A percentile compares a stretch with the other conserved stretches of the same genome.
Evolutionary conservation across 2,113 vertebrate genomes (phyloP).

Genomic region (Speoplatyrhinus poulsoni): DNA sequence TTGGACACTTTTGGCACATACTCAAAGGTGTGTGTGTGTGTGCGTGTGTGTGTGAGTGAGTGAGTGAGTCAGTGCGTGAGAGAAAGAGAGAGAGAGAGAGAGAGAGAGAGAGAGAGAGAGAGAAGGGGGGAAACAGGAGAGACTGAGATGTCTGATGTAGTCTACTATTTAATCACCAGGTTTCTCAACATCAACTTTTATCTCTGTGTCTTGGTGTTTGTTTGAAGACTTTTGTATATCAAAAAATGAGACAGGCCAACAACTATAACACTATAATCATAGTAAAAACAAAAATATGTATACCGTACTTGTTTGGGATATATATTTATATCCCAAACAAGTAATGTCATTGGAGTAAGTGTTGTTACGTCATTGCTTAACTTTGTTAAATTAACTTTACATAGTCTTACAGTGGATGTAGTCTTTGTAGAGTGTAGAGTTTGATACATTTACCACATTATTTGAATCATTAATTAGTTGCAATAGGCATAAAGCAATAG

Average conservation of each 20-base stretch:
- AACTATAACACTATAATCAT: no score
- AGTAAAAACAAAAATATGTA: no score
- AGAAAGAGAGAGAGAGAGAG: not conserved
- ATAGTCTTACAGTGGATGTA: no score
- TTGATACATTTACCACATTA: no score
- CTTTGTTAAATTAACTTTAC: no score
- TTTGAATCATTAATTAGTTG: no score
- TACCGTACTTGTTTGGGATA: no score
- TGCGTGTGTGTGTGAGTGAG: constrained; percentile 1
- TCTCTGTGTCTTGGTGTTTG: constrained; percentile 30
- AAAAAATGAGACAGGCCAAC: not conserved
- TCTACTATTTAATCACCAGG: constrained; percentile 34
- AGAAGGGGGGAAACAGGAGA: not conserved
- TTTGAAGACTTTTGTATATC: constrained; percentile 12
- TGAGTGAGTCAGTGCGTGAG: not conserved
- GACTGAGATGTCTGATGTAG: constrained; percentile 44
- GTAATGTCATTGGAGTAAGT: no score
- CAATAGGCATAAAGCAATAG: no score
- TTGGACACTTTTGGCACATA: constrained; percentile 33
- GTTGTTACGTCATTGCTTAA: no score
- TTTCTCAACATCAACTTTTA: constrained; percentile 40
- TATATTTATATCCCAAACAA: no score
- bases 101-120: constrained; percentile 4
- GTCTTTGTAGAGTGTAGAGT: no score
- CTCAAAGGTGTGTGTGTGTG: constrained; percentile 28